Evolutionary conservation across 2,797 vertebrate species (phyloP).

Genomic region (Lophius americanus): DNA sequence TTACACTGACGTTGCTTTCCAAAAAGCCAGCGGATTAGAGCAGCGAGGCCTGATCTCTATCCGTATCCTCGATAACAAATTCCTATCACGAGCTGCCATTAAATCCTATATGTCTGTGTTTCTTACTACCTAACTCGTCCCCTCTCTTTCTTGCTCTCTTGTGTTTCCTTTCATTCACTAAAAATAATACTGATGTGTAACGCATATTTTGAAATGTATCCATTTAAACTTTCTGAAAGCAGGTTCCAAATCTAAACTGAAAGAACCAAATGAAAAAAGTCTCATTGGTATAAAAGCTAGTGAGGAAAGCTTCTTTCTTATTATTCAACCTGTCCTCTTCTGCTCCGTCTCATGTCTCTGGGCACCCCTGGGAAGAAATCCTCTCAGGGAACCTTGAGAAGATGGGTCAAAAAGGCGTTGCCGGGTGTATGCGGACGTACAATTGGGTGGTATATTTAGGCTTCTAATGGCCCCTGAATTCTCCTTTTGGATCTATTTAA

Average conservation of each 20-base stretch:
- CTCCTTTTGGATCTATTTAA: conserved; percentile 72
- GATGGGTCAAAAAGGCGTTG: conserved; percentile 49
- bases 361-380: conserved; percentile 30
- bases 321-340: conserved; percentile 6
- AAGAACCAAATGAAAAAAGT: conserved; percentile 16
- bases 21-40: conserved; percentile 55
- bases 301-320: conserved; percentile 6
- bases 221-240: conserved; percentile 53
- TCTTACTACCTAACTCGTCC: conserved; percentile 40
- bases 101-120: conserved; percentile 64
- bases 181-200: conserved; percentile 51
- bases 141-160: conserved; percentile 31
- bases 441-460: conserved; percentile 69
- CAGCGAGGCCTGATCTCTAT: conserved; percentile 61
- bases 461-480: conserved; percentile 55
- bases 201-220: conserved; percentile 43
- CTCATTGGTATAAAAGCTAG: conserved; percentile 32
- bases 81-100: conserved; percentile 63
- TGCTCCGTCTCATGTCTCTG: conserved; percentile 29
- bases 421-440: conserved; percentile 41
- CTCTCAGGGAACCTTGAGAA: conserved; percentile 51
- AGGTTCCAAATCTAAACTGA: conserved; percentile 37
- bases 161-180: conserved; percentile 39
- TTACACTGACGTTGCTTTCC: conserved; percentile 63
- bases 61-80: conserved; percentile 59